These are phyloP conservation scores for Phyllotis vaccarum DNA, from an alignment of 2,797 vertebrate genomes.

Conservation along the genomic window DNA sequence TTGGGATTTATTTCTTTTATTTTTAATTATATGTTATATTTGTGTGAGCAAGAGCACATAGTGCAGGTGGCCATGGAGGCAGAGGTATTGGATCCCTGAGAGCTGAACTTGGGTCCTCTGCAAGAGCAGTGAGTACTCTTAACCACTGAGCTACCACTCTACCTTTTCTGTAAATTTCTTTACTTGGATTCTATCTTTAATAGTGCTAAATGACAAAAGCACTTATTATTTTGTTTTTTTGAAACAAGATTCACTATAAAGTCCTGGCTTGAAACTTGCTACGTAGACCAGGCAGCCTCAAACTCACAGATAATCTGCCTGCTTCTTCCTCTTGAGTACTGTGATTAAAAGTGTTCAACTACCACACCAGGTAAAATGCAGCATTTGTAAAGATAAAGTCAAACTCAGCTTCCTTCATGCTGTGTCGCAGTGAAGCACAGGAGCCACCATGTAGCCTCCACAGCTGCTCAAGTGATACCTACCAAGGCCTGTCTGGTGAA, in stretches of 20 bases:
- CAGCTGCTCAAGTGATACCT: constrained; percentile 60
- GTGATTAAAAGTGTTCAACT: neutral
- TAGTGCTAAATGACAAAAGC: neutral
- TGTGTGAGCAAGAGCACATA: neutral
- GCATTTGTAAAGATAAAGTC: neutral
- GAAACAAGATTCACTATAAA: neutral
- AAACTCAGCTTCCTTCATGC: neutral
- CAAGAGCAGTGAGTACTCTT: neutral
- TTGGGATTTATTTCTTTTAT: neutral
- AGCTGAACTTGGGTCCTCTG: neutral
- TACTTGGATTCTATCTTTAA: neutral
- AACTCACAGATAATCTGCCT: neutral
- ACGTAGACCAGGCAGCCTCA: neutral
- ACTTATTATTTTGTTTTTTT: neutral
- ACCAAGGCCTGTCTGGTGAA: constrained; percentile 96
- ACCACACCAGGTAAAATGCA: neutral
- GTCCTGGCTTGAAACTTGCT: neutral
- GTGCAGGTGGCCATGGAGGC: neutral
- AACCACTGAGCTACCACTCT: neutral
- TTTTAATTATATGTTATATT: neutral
- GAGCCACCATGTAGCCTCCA: accelerated
- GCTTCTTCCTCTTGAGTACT: neutral
- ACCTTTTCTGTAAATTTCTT: neutral
- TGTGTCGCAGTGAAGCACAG: neutral
- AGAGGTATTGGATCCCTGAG: neutral